Conservation (phyloP, 2,888 invertebrate genomes). For the Sympetrum striolatum region DNA sequence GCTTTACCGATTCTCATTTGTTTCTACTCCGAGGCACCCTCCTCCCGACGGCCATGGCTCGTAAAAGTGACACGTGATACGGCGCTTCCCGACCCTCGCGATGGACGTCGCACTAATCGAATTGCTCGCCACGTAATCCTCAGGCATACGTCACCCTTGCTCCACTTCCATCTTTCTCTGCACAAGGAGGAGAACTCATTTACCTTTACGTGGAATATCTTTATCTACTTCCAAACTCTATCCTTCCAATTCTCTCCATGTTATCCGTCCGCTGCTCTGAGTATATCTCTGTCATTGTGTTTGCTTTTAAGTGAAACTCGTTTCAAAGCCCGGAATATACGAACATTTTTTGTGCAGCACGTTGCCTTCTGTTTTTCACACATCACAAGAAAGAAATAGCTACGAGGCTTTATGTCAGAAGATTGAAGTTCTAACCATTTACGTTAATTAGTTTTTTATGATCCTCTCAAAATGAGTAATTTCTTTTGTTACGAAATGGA, state of each 20-base stretch:
- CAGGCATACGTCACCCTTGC: constrained; percentile 19
- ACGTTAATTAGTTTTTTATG: too few species aligned
- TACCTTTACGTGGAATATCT: neutral
- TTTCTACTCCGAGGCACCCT: neutral
- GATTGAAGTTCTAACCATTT: too few species aligned
- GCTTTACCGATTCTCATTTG: neutral
- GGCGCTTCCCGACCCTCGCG: constrained; percentile 19
- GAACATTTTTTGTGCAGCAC: neutral
- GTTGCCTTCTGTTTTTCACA: neutral
- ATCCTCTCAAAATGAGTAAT: too few species aligned
- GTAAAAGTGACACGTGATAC: constrained; percentile 33
- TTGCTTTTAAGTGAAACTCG: neutral
- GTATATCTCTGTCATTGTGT: too few species aligned
- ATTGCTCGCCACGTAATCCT: constrained; percentile 41
- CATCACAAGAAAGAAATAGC: too few species aligned
- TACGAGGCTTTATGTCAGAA: too few species aligned
- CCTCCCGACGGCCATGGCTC: neutral
- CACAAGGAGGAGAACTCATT: neutral
- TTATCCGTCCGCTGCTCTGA: neutral
- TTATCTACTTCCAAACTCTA: neutral
- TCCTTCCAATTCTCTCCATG: neutral
- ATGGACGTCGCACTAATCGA: constrained; percentile 35
- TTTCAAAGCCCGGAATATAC: neutral
- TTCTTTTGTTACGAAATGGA: too few species aligned
- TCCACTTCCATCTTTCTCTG: neutral